Evolutionary conservation across 2,113 vertebrate species (phyloP).

Genomic region (Cariama cristata): DNA sequence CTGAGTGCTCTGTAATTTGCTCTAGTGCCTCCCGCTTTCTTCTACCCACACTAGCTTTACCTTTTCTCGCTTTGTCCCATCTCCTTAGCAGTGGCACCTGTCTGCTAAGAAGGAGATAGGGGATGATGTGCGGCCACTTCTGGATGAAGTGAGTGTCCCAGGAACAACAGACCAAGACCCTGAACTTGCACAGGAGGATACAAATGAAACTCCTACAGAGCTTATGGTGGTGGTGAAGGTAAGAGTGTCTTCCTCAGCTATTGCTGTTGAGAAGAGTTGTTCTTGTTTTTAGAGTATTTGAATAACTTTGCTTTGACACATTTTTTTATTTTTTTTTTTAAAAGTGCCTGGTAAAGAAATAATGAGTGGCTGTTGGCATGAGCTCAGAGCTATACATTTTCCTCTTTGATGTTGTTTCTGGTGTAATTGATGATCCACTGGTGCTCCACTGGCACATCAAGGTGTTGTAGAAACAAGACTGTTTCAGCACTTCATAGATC

Average conservation of each 20-base stretch:
- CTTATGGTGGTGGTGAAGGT: slow-evolving; percentile 8
- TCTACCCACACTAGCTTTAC: neutral
- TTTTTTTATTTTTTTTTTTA: neutral
- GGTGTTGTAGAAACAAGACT: neutral
- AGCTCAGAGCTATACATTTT: neutral
- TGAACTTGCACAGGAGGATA: neutral
- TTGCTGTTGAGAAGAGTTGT: neutral
- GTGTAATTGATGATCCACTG: neutral
- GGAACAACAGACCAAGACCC: neutral
- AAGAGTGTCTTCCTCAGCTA: neutral
- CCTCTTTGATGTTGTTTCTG: neutral
- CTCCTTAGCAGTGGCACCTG: slow-evolving; percentile 4
- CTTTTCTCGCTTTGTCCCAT: neutral
- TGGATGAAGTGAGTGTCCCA: neutral
- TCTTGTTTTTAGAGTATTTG: neutral
- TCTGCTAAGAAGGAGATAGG: neutral
- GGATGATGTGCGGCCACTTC: slow-evolving; percentile 20
- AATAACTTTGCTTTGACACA: neutral
- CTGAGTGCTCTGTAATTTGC: neutral
- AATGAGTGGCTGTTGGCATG: neutral
- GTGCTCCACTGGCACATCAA: neutral
- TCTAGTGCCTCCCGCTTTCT: neutral
- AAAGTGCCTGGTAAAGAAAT: neutral
- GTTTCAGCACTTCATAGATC: neutral
- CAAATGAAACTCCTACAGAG: neutral